A percentile compares a stretch with the other conserved stretches of the same genome.
Conservation (phyloP, 2,113 vertebrate species). For the Rana temporaria region DNA sequence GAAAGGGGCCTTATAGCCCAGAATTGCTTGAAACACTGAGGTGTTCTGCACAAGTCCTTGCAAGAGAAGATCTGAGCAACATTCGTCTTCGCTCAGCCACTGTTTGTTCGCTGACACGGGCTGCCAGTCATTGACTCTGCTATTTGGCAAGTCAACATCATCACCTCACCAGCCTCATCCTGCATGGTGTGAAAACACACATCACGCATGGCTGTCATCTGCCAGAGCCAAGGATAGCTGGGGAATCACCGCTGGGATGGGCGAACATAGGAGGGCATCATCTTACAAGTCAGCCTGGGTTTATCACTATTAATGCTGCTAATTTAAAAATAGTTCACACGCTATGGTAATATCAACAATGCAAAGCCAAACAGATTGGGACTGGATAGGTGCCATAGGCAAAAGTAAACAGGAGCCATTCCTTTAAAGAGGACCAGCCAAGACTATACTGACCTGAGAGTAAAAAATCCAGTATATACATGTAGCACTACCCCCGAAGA, state of each 20-base stretch:
- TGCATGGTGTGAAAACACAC: constrained; percentile 17
- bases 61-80: background rate
- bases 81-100: background rate
- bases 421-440: no score
- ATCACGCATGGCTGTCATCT: constrained; percentile 2
- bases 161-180: constrained; percentile 7
- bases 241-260: background rate
- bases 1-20: no score
- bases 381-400: no score
- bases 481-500: no score
- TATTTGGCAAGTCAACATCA: constrained; percentile 31
- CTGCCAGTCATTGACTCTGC: constrained; percentile 9
- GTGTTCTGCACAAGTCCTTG: background rate
- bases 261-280: background rate
- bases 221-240: background rate
- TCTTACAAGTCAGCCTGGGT: background rate
- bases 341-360: no score
- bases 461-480: no score
- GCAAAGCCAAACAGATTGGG: no score
- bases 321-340: background rate
- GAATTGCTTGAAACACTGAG: background rate
- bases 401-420: no score
- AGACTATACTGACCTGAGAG: no score
- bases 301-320: background rate
- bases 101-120: constrained; percentile 4